Percentiles rank a stretch among this genome's conserved stretches.
Conservation (phyloP, 64 coral and sea anemone genomes). For the Montipora foliosa region DNA sequence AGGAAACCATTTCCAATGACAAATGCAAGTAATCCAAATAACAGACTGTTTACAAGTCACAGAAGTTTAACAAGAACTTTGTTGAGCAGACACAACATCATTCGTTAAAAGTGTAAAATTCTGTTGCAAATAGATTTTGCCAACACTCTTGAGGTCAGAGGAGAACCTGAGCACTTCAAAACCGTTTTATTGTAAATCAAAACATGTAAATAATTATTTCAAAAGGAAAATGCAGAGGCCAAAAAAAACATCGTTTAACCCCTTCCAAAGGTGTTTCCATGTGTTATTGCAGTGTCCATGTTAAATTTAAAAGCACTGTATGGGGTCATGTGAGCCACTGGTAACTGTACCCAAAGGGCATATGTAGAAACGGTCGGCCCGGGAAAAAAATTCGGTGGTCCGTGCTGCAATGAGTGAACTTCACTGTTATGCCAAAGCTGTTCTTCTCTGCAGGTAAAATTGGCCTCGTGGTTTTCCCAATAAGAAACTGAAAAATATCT, state of each 20-base stretch:
- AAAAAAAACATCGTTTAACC: conserved; percentile 27
- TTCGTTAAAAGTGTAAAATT: neutral
- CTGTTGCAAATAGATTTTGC: neutral
- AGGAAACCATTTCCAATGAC: neutral
- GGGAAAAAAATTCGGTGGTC: conserved; percentile 54
- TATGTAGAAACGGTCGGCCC: conserved; percentile 46
- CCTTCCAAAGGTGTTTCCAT: conserved; percentile 55
- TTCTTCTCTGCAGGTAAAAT: conserved; percentile 65
- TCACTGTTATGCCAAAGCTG: conserved; percentile 56
- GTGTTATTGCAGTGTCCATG: conserved; percentile 43
- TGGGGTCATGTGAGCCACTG: conserved; percentile 46
- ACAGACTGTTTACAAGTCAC: neutral
- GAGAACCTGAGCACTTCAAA: neutral
- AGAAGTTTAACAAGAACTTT: neutral
- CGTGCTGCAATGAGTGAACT: conserved; percentile 53
- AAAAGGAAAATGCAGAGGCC: conserved; percentile 6
- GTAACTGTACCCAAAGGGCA: conserved; percentile 50
- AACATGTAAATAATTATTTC: neutral
- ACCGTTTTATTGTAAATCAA: neutral
- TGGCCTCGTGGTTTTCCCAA: conserved; percentile 48
- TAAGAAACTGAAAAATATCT: conserved; percentile 54
- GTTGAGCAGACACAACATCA: neutral
- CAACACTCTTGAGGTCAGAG: neutral
- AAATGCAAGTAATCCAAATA: conserved; percentile 3
- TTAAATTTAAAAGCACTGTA: conserved; percentile 47